Conservation (phyloP, 2,888 invertebrate species). For the Pseudococcus jackbeardsleyi region DNA sequence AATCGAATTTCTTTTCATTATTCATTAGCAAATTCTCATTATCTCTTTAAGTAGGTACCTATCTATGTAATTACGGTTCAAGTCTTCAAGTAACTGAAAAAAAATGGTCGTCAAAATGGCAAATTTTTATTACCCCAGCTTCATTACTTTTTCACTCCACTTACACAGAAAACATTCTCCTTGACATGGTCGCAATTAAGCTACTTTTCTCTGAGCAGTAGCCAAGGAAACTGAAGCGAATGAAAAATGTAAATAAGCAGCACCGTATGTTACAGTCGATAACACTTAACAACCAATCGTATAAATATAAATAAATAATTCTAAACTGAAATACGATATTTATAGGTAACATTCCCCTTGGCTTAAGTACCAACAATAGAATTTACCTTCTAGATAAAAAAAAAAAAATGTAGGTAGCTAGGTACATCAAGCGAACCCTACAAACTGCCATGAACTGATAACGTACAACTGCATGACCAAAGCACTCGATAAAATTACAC, state of each 20-base stretch:
- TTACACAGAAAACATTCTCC: not conserved
- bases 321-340: not conserved
- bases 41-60: no score
- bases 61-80: no score
- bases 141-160: not conserved
- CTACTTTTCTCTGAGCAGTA: not conserved
- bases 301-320: not conserved
- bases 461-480: slow-evolving; percentile 22
- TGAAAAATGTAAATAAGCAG: slow-evolving; percentile 1
- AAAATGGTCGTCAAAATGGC: no score
- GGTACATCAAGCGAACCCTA: not conserved
- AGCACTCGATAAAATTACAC: not conserved
- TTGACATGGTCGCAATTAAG: not conserved
- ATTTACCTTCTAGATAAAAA: no score
- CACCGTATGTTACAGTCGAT: not conserved
- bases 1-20: no score
- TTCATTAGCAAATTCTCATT: no score
- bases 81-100: no score
- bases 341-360: not conserved
- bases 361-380: no score
- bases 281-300: not conserved
- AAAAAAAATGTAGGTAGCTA: no score
- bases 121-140: not conserved
- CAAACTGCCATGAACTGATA: slow-evolving; percentile 1
- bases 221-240: not conserved